Percentiles rank a stretch among this genome's conserved stretches.
Conservation (phyloP, 1,140 invertebrate genomes). For the Nixonia krombeini region DNA sequence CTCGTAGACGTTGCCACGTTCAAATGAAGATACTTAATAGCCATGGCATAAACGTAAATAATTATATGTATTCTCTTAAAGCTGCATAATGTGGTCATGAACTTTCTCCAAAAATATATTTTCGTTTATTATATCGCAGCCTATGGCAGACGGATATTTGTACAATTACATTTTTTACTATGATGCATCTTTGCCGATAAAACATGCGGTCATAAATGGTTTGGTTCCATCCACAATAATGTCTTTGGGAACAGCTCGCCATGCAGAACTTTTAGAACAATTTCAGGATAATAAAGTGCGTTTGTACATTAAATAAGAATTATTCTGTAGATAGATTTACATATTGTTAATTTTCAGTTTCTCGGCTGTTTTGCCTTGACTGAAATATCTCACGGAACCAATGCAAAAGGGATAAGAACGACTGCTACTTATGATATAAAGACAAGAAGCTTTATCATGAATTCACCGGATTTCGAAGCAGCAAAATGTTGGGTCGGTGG, state of each 20-base stretch:
- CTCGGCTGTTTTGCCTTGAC: conserved; percentile 91
- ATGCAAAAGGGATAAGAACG: conserved; percentile 92
- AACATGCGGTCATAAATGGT: conserved; percentile 77
- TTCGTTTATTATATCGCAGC: too few species aligned
- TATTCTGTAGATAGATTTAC: conserved; percentile 8
- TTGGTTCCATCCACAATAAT: conserved; percentile 80
- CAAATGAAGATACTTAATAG: conserved; percentile 70
- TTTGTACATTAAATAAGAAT: too few species aligned
- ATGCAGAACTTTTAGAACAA: conserved; percentile 79
- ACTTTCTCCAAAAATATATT: too few species aligned
- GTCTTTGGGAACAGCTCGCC: conserved; percentile 83
- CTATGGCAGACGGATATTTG: conserved; percentile 11
- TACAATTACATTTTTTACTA: conserved; percentile 73
- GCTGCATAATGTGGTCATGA: neutral
- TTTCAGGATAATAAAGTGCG: conserved; percentile 79
- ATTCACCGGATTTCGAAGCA: conserved; percentile 94
- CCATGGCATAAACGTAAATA: conserved; percentile 73
- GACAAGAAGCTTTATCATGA: conserved; percentile 86
- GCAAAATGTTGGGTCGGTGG: conserved; percentile 96
- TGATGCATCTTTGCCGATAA: conserved; percentile 79
- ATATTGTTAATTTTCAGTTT: too few species aligned
- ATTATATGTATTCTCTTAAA: conserved; percentile 2
- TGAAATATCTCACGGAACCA: conserved; percentile 94
- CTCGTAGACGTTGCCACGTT: conserved; percentile 75
- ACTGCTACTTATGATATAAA: conserved; percentile 88